Base-by-base conservation (phyloP, 2,888 invertebrate genomes). In the Amblyjoppa fuscipennis region DNA sequence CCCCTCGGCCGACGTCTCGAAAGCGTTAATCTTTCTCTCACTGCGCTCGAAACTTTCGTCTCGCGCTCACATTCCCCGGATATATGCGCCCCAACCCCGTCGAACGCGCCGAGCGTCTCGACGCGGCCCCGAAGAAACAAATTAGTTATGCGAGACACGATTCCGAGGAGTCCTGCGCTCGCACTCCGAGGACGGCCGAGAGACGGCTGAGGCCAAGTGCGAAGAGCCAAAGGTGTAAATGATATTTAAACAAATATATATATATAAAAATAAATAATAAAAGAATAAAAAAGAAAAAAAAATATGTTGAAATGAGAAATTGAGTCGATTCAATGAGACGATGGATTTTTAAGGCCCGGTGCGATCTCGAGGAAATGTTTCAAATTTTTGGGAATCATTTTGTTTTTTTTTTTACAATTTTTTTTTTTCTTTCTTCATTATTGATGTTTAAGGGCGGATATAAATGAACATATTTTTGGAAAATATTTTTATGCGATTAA, bases 41-140 rank as follows among this genome's bases (percentile, higher is more conserved):
- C 20, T 28, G 5, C 11, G 13, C 64, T 51, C 49, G 51, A 31
- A 45, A 25, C 56, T 68, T 41, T 64, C 51, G 4, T 38, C 49
- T 41, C 68, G 41, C 13, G 11, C 31, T 61, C 28, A n/a, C 56
- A 77, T 68, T 76, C 76, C 20, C 76, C 41, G 64, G 51, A 34
- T 51, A 61, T 45, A 20, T 20, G 20, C 20, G 61, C 45, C 20
- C 61, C 41, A 31, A 2, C 75, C 76, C 66, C 34, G 51, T 51
- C 76, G 51, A 38, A 61, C 28, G 16, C 13, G 31, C 28, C 34
- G 16, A 61, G 31, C 61, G 2, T 28, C 61, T 68, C 68, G 38
- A 38, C 38, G 68, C 74, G 74, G 68, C 74, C 69, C 61, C 83
- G 81, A 77, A 78, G 81, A 83, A 83, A 83, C 64, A 83, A 83